Evolutionary conservation across 2,113 vertebrate genomes (phyloP).

Genomic region (Pungitius pungitius): DNA sequence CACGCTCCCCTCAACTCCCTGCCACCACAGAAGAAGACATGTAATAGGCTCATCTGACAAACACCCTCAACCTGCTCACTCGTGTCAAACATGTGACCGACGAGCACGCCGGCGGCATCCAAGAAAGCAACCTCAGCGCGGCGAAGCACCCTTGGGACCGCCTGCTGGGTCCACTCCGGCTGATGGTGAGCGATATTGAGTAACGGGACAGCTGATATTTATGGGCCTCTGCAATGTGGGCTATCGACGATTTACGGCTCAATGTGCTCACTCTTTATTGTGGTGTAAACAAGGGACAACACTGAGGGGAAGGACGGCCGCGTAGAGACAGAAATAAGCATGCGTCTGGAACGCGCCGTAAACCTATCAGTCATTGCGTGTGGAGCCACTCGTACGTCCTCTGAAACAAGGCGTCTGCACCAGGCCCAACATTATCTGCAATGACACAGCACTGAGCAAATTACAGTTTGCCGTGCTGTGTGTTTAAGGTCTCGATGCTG

Average conservation of each 20-base stretch:
- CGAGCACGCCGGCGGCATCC: neutral
- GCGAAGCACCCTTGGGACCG: conserved; percentile 19
- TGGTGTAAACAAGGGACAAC: conserved; percentile 50
- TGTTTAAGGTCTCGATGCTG: conserved; percentile 49
- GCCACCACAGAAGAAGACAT: conserved; percentile 35
- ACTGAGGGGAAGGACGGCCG: conserved; percentile 43
- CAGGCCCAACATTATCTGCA: conserved; percentile 47
- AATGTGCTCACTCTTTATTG: conserved; percentile 55
- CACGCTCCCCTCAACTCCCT: conserved; percentile 33
- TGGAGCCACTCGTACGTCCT: conserved; percentile 48
- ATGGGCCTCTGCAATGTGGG: conserved; percentile 48
- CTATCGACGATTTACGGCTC: conserved; percentile 49
- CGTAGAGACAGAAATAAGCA: conserved; percentile 46
- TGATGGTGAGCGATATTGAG: conserved; percentile 37
- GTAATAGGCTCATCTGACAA: conserved; percentile 49
- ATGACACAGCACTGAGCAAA: conserved; percentile 50
- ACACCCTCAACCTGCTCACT: conserved; percentile 48
- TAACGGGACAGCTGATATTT: conserved; percentile 56
- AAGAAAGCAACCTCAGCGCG: conserved; percentile 6
- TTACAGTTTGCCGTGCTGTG: conserved; percentile 46
- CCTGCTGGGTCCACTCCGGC: conserved; percentile 7
- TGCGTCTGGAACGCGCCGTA: conserved; percentile 31
- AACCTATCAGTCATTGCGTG: conserved; percentile 55
- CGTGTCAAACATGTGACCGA: conserved; percentile 20
- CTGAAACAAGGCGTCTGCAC: conserved; percentile 38